Base-by-base conservation (phyloP, 1,140 invertebrate species). In the Drosophila ambigua region DNA sequence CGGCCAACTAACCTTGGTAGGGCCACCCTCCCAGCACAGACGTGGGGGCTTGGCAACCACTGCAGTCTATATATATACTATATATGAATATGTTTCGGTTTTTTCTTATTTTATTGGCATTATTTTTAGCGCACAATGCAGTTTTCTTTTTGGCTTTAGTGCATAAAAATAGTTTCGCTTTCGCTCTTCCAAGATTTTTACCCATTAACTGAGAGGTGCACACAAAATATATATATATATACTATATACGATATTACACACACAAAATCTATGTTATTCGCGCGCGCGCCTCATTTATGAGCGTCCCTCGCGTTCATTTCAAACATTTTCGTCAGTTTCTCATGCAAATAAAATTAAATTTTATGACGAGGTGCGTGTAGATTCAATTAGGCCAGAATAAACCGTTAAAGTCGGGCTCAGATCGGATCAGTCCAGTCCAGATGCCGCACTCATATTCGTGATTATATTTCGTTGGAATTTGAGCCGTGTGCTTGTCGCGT, bases 51-150 rank as follows among this genome's bases (percentile, higher is more conserved):
- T 67, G 72, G 57, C 72, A 39, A 23, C 45, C 50, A 16, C 15
- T 65, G 41, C 23, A 28, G 28, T 13, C 48, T 45, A 57, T 54
- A 49, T 35, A 39, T 39, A 31, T 9, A 35, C 26, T 35, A 8
- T 16, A 46, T 53, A 15, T 26, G 26, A 39, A 8, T 16, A 46
- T 53, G 16, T 35, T 51, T 60, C 4, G 50, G 44, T 49, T 75
- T 60, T 45, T 74, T 72, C 57, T 67, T 54, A 44, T 44, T 73
- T 51, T 50, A 60, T 53, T 67, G 4, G 4, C 35, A 39, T 39
- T 76, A 76, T 76, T 76, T 76, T 76, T 76, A 67, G 72, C 72
- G 20, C 63, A 68, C 44, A 44, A 50, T 55, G 63, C 66, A 72
- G 46, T 46, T 62, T 72, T 55, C n/a, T 71, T 41, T 53, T 16